A percentile compares a stretch with the other conserved stretches of the same genome.
Conservation (phyloP, 2,888 invertebrate genomes). For the Embidobia sp. region DNA sequence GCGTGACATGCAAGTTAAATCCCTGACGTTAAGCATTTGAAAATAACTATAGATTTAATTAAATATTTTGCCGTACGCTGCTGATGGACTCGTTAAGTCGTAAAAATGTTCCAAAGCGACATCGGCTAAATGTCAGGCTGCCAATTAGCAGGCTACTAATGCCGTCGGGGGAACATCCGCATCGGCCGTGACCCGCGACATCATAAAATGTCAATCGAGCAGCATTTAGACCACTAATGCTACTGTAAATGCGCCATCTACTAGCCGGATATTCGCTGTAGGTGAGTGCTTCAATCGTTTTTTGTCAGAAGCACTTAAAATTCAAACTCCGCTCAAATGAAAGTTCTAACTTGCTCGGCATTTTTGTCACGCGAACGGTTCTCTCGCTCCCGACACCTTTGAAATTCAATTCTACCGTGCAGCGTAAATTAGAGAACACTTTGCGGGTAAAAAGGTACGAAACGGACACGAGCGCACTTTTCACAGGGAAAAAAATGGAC, state of each 20-base stretch:
- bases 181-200: conserved; percentile 72
- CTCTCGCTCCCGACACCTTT: conserved; percentile 52
- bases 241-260: conserved; percentile 59
- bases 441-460: conserved; percentile 59
- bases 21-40: conserved; percentile 1
- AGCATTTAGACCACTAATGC: conserved; percentile 68
- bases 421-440: conserved; percentile 62
- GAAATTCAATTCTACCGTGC: conserved; percentile 59
- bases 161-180: conserved; percentile 63
- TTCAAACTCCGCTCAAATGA: conserved; percentile 57
- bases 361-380: conserved; percentile 61
- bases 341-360: conserved; percentile 62
- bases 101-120: conserved; percentile 67
- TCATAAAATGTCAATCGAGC: conserved; percentile 75
- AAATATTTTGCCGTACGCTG: conserved; percentile 39
- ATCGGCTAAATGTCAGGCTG: conserved; percentile 72
- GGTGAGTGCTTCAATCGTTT: conserved; percentile 57
- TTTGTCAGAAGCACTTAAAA: conserved; percentile 63
- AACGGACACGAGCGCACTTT: conserved; percentile 35
- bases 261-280: conserved; percentile 36
- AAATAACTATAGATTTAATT: conserved; percentile 49
- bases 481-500: conserved; percentile 28
- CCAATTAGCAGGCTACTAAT: conserved; percentile 75
- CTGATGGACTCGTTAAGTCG: conserved; percentile 69
- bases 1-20: neutral